Evolutionary conservation across 2,888 invertebrate genomes (phyloP).

Genomic region (Drosophila silvestris): DNA sequence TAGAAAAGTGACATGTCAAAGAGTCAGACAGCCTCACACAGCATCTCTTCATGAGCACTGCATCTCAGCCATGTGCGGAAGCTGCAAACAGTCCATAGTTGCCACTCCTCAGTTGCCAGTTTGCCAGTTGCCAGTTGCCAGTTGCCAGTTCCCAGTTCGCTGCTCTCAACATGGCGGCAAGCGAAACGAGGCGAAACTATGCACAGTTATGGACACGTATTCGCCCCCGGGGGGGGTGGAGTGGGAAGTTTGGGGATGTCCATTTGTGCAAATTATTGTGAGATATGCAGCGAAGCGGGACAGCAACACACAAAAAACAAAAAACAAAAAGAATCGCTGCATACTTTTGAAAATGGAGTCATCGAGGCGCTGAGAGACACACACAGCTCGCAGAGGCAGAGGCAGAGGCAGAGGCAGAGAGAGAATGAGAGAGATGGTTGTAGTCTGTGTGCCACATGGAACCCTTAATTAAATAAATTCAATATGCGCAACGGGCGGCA

Average conservation of each 20-base stretch:
- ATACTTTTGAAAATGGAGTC: conserved; percentile 82
- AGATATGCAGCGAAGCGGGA: conserved; percentile 52
- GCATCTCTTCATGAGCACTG: neutral
- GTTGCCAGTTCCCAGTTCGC: conserved; percentile 15
- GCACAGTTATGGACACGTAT: conserved; percentile 71
- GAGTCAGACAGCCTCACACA: conserved; percentile 15
- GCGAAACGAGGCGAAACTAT: conserved; percentile 55
- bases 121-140: neutral
- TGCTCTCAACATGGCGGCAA: conserved; percentile 24
- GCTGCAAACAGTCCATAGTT: conserved; percentile 43
- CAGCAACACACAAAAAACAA: conserved; percentile 33
- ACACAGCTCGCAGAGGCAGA: neutral
- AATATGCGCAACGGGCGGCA: conserved; percentile 82
- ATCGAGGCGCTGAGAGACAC: conserved; percentile 72
- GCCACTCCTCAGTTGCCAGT: conserved; percentile 2
- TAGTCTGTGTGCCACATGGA: conserved; percentile 62
- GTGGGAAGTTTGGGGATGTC: conserved; percentile 40
- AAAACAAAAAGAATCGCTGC: conserved; percentile 55
- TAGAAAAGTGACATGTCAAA: conserved; percentile 54
- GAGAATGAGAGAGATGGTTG: neutral
- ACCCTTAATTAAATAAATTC: conserved; percentile 85
- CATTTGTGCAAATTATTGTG: conserved; percentile 79
- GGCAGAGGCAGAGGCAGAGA: neutral
- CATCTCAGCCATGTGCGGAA: conserved; percentile 42
- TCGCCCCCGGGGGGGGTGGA: neutral